phyloP scores from a whole-genome alignment of 2,113 vertebrate genomes.

The Regulus satrapa region DNA sequence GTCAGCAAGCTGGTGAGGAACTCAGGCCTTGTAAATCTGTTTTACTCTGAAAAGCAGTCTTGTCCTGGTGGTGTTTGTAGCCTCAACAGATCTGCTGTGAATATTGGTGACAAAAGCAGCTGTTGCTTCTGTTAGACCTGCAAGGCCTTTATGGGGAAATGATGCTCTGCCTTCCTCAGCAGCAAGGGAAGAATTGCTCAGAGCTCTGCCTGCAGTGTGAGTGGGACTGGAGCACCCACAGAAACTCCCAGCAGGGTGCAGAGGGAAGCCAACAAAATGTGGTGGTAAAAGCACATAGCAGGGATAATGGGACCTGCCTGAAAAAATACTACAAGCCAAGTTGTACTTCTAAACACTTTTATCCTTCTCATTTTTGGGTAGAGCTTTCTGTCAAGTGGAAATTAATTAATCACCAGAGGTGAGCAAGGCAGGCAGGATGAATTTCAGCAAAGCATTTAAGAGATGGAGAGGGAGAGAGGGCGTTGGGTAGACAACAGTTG shows the following conservation, averaged over 20 bases:
- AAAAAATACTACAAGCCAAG: background rate
- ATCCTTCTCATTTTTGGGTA: background rate
- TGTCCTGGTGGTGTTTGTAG: background rate
- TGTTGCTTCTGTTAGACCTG: background rate
- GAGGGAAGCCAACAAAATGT: background rate
- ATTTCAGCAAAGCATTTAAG: background rate
- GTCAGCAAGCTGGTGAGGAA: background rate
- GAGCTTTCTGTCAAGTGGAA: background rate
- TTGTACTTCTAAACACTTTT: background rate
- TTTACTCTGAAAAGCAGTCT: background rate
- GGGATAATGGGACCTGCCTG: background rate
- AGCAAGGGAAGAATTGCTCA: background rate
- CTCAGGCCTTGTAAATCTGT: background rate
- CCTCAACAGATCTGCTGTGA: background rate
- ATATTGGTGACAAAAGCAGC: background rate
- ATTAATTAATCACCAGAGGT: background rate
- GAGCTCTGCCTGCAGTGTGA: background rate
- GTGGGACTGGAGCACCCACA: background rate
- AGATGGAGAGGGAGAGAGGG: background rate
- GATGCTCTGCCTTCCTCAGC: background rate
- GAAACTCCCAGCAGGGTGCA: background rate
- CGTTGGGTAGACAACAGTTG: fast-evolving
- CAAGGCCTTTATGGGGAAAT: background rate
- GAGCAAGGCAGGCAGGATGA: background rate
- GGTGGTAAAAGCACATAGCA: background rate